Evolutionary conservation across 64 coral and sea anemone species (phyloP).

Genomic region (Anthopleura sola): DNA sequence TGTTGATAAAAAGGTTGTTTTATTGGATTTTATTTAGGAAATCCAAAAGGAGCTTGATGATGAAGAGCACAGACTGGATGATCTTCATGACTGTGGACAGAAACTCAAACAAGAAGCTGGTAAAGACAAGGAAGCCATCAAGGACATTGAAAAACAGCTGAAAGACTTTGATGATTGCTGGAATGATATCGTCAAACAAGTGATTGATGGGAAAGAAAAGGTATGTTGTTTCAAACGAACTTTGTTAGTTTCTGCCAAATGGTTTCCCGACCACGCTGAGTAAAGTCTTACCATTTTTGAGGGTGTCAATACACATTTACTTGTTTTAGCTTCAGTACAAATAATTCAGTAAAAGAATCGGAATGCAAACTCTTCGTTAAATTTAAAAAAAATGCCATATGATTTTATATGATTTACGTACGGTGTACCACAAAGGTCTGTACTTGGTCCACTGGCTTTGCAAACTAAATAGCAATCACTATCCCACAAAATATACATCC

Average conservation of each 20-base stretch:
- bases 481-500: no score
- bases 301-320: no score
- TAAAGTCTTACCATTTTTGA: no score
- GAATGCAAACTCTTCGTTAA: no score
- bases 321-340: no score
- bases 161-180: conserved; percentile 87
- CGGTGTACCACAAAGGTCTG: neutral
- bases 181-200: conserved; percentile 63
- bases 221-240: neutral
- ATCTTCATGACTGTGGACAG: conserved; percentile 43
- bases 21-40: neutral
- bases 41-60: conserved; percentile 69
- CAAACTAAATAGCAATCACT: neutral
- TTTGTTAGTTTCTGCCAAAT: no score
- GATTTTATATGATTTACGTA: neutral
- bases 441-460: neutral
- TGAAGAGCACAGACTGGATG: conserved; percentile 42
- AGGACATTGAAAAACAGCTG: conserved; percentile 60
- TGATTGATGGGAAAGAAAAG: conserved; percentile 70
- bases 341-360: no score
- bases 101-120: conserved; percentile 36
- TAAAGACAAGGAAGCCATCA: conserved; percentile 18
- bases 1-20: neutral
- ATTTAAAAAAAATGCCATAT: no score
- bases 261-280: no score